These are phyloP conservation scores for Parapristionchus giblindavisi DNA, from an alignment of 2,888 invertebrate genomes.

Conservation along the genomic window DNA sequence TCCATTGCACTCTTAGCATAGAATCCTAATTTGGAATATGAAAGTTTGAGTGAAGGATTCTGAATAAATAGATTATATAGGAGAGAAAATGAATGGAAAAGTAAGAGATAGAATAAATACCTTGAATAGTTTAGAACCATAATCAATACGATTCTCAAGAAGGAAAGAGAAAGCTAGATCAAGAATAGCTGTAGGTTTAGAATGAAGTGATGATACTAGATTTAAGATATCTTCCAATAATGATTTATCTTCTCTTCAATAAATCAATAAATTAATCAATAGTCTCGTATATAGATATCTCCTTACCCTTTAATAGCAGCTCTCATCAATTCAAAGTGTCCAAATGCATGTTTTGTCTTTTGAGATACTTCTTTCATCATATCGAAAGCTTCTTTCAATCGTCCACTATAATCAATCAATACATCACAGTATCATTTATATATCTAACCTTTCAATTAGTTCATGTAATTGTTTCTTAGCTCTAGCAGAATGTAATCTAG, in stretches of 20 bases:
- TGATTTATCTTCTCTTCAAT: background rate
- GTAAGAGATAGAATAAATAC: background rate
- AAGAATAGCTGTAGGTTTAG: constrained; percentile 5
- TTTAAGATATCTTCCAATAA: background rate
- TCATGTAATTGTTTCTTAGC: background rate
- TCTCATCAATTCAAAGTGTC: constrained; percentile 14
- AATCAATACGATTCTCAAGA: background rate
- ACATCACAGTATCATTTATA: background rate
- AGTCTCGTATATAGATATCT: background rate
- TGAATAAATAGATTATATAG: background rate
- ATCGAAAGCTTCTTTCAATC: background rate
- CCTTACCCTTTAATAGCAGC: constrained; percentile 10
- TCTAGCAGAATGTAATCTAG: background rate
- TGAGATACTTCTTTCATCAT: constrained; percentile 8
- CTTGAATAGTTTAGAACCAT: constrained; percentile 9
- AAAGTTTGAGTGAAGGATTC: constrained; percentile 23
- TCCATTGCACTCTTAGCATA: constrained; percentile 6
- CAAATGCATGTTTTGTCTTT: background rate
- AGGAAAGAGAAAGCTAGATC: constrained; percentile 29
- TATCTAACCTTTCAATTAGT: background rate
- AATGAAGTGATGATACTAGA: constrained; percentile 9
- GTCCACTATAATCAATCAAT: background rate
- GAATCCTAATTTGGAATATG: background rate
- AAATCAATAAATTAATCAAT: background rate
- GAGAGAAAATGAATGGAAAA: background rate